phyloP scores from a whole-genome alignment of 2,888 invertebrate species.

The Epinotia nisella region DNA sequence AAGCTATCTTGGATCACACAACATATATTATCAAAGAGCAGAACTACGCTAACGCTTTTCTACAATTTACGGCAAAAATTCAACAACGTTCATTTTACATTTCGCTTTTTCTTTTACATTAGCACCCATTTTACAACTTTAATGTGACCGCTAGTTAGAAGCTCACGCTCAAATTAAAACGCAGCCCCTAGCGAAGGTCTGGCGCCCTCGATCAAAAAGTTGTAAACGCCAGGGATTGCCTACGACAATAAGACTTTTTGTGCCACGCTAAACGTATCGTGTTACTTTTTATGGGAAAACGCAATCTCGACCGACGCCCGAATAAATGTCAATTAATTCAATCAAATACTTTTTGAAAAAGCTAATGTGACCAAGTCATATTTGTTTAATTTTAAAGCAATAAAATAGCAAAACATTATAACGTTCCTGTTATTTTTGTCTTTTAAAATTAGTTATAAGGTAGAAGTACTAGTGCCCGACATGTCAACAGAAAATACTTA shows the following conservation, averaged over 20 bases:
- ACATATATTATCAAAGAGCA: no score
- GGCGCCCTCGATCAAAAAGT: not conserved
- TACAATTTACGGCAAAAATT: not conserved
- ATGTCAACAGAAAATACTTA: no score
- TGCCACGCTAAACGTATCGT: not conserved
- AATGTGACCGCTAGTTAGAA: conserved; percentile 43
- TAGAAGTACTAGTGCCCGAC: no score
- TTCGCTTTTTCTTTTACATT: conserved; percentile 20
- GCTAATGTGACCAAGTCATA: not conserved
- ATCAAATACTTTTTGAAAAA: not conserved
- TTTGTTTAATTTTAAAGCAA: not conserved
- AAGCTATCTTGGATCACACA: no score
- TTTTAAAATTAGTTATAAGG: no score
- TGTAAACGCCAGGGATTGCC: not conserved
- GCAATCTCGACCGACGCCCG: conserved; percentile 15
- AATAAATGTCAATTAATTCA: conserved; percentile 27
- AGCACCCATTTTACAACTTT: conserved; percentile 29
- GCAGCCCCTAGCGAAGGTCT: conserved; percentile 34
- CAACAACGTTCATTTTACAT: not conserved
- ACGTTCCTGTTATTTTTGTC: no score
- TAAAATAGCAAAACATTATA: not conserved
- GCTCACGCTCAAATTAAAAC: conserved; percentile 46
- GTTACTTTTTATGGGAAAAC: conserved; percentile 34
- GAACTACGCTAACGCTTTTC: no score
- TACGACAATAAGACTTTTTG: not conserved